phyloP scores from a whole-genome alignment of 2,113 vertebrate genomes.

The Seriola dumerili region DNA sequence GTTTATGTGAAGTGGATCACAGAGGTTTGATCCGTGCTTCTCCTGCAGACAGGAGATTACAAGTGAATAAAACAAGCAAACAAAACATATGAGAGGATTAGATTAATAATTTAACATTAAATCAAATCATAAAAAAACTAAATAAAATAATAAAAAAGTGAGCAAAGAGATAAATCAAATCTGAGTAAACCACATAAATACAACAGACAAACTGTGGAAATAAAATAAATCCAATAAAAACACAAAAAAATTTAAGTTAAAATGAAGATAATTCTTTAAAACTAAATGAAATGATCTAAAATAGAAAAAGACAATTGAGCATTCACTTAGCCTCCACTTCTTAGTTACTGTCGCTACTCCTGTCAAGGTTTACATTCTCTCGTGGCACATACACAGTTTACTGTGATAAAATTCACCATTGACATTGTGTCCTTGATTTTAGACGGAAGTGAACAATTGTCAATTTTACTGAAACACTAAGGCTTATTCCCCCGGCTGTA shows the following conservation, averaged over 20 bases:
- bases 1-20: conserved; percentile 32
- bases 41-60: background rate
- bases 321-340: background rate
- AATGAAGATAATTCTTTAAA: background rate
- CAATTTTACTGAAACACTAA: background rate
- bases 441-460: background rate
- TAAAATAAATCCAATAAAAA: background rate
- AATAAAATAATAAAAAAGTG: background rate
- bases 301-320: background rate
- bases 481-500: too few species aligned
- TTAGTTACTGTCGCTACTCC: background rate
- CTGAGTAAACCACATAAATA: background rate
- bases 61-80: background rate
- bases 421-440: background rate
- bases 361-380: background rate
- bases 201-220: background rate
- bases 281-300: background rate
- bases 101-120: background rate
- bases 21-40: conserved; percentile 24
- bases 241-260: background rate
- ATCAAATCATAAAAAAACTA: background rate
- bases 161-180: background rate
- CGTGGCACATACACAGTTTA: background rate
- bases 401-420: background rate
- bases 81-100: background rate